phyloP scores from a whole-genome alignment of 2,113 vertebrate species.

The Stegostoma tigrinum region DNA sequence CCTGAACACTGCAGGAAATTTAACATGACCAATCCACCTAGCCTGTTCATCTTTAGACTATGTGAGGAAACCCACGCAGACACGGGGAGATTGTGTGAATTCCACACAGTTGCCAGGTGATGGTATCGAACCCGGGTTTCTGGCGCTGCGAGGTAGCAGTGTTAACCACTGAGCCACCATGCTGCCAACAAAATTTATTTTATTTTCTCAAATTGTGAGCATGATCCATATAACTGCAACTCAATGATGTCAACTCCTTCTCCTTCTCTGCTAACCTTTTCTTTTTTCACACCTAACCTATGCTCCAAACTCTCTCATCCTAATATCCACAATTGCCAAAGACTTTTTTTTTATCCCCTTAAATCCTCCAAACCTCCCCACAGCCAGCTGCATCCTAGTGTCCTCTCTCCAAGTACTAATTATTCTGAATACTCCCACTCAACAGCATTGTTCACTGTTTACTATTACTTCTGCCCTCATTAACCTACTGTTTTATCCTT shows the following conservation, averaged over 20 bases:
- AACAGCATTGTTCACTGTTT: too few species aligned
- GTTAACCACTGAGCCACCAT: too few species aligned
- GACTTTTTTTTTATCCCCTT: background rate
- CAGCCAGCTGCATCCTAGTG: background rate
- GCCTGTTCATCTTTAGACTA: too few species aligned
- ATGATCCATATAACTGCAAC: background rate
- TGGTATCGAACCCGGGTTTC: too few species aligned
- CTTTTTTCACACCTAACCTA: background rate
- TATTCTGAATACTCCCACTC: background rate
- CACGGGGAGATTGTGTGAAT: too few species aligned
- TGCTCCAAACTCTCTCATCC: background rate
- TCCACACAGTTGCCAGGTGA: too few species aligned
- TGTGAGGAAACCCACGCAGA: too few species aligned
- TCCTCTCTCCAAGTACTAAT: background rate
- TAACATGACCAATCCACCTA: too few species aligned
- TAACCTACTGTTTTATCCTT: background rate
- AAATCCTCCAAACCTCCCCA: background rate
- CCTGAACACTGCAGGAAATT: too few species aligned
- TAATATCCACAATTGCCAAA: background rate
- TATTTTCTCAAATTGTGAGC: background rate
- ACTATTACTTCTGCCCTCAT: background rate
- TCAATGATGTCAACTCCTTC: background rate
- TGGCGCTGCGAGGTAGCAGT: too few species aligned
- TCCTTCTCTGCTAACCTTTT: background rate
- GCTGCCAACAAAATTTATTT: background rate